phyloP scores from a whole-genome alignment of 2,797 vertebrate genomes.

The Knipowitschia caucasica region DNA sequence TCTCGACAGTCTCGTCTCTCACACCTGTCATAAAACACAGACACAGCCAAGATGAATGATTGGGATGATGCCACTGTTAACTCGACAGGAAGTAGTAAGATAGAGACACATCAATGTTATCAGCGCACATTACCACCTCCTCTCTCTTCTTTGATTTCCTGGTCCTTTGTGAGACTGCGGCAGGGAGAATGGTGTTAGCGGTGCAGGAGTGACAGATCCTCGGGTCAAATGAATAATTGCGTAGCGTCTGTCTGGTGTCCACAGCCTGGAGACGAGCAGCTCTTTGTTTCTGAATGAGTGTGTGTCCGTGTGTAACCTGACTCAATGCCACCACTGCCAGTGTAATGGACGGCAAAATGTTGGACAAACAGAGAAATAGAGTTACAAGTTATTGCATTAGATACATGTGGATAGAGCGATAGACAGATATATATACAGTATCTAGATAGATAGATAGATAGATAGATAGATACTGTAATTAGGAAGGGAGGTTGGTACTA shows the following conservation, averaged over 20 bases:
- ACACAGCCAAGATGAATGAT: neutral
- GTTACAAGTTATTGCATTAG: no score
- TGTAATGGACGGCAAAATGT: no score
- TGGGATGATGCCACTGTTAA: neutral
- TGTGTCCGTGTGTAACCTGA: constrained; percentile 32
- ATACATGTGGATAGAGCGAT: no score
- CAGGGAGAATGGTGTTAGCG: constrained; percentile 11
- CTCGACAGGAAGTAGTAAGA: neutral
- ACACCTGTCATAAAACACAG: neutral
- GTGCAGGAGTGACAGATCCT: constrained; percentile 26
- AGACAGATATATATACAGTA: no score
- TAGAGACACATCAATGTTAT: neutral
- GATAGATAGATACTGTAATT: no score
- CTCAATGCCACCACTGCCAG: no score
- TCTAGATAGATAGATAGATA: no score
- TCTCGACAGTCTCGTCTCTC: neutral
- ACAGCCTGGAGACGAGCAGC: constrained; percentile 38
- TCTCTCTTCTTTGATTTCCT: constrained; percentile 32
- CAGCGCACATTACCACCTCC: constrained; percentile 33
- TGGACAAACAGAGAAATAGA: no score
- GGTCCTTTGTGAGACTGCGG: constrained; percentile 12
- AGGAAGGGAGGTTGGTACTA: no score
- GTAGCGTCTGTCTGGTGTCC: constrained; percentile 57
- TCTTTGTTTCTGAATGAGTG: constrained; percentile 55
- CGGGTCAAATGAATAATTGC: constrained; percentile 67